Percentiles rank a stretch among this genome's conserved stretches.
These are phyloP conservation scores for Leptopterna dolabrata DNA, from an alignment of 2,888 invertebrate species.

Conservation along the genomic window DNA sequence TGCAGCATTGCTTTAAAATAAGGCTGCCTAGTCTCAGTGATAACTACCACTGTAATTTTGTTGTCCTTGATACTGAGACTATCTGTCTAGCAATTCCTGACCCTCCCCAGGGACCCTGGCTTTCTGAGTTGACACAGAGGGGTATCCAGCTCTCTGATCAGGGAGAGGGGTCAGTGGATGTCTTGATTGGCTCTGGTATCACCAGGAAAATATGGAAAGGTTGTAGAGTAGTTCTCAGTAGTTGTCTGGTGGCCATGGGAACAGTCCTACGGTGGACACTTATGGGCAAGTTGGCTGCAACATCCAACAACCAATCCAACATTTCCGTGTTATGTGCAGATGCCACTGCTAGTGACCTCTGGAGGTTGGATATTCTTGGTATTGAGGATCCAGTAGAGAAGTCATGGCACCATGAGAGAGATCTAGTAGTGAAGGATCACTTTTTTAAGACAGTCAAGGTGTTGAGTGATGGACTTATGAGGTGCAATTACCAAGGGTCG, in stretches of 20 bases:
- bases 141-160: not conserved
- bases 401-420: not conserved
- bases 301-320: not conserved
- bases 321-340: not conserved
- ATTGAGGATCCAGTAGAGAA: constrained; percentile 34
- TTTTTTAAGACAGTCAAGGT: constrained; percentile 62
- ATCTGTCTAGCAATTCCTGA: not conserved
- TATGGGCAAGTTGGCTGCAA: constrained; percentile 7
- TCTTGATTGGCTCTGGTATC: no score
- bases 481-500: constrained; percentile 64
- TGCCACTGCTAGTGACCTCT: constrained; percentile 19
- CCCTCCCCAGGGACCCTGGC: not conserved
- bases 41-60: constrained; percentile 12
- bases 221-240: not conserved
- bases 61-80: not conserved
- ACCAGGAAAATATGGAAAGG: constrained; percentile 17
- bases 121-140: not conserved
- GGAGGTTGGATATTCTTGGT: constrained; percentile 55
- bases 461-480: constrained; percentile 63
- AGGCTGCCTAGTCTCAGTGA: not conserved
- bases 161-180: not conserved
- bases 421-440: constrained; percentile 16
- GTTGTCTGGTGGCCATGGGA: constrained; percentile 21
- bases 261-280: constrained; percentile 7
- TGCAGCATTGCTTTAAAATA: no score